Conservation (phyloP, 2,888 invertebrate genomes). For the Nomada ferruginata region DNA sequence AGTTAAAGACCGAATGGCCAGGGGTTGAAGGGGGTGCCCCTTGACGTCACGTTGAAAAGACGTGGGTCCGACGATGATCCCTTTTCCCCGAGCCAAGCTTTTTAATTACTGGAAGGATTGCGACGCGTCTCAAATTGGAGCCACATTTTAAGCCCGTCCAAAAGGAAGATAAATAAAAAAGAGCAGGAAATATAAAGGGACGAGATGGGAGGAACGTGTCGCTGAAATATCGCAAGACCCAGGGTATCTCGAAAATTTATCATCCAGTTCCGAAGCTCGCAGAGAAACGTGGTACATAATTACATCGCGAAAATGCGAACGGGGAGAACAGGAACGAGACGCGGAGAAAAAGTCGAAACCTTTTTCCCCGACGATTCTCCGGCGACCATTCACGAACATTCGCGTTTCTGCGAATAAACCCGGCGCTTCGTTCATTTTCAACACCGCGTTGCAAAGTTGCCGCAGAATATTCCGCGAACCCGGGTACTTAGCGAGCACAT, state of each 20-base stretch:
- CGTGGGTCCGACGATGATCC: conserved; percentile 49
- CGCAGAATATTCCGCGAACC: too few species aligned
- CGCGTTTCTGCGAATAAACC: too few species aligned
- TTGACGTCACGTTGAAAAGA: conserved; percentile 18
- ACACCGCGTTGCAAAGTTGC: too few species aligned
- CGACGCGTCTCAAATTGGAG: conserved; percentile 55
- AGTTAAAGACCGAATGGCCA: conserved; percentile 25
- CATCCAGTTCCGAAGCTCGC: too few species aligned
- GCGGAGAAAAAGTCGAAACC: too few species aligned
- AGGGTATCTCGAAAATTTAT: not conserved
- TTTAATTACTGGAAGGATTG: conserved; percentile 65
- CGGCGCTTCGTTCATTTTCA: too few species aligned
- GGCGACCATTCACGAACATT: too few species aligned
- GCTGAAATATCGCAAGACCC: conserved; percentile 6
- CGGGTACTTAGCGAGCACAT: too few species aligned
- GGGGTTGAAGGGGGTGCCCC: not conserved
- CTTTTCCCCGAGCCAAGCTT: conserved; percentile 50
- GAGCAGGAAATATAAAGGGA: not conserved
- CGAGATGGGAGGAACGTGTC: not conserved
- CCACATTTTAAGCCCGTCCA: not conserved
- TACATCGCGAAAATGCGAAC: conserved; percentile 13
- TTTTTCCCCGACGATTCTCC: too few species aligned
- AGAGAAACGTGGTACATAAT: not conserved
- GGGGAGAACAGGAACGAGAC: too few species aligned
- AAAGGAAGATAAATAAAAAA: too few species aligned